Base-by-base conservation (phyloP, 2,113 vertebrate genomes). In the Oreochromis spilurus region DNA sequence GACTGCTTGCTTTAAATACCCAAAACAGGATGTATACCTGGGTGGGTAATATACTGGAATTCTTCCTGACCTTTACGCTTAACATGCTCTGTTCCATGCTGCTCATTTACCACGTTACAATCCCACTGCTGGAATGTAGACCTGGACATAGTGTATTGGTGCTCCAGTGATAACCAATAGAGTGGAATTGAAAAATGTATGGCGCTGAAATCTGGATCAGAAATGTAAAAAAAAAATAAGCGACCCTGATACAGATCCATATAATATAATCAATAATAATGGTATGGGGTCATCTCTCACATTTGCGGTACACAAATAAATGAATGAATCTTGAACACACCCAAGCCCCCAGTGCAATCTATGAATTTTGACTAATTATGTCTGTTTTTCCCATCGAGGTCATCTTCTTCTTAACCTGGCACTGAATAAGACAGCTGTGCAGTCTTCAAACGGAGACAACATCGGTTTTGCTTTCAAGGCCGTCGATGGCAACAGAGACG, bases 321-420 rank as follows among this genome's bases (percentile, higher is more conserved):
- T 58, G 1, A 58, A 58, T 58, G 55, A 16, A 29, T 57, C 55
- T 57, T 57, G 55, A 57, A 0, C 43, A 53, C 7, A 21, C 13
- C 7, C 6, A 87, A 60, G 29, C 29, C 58, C 21, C 21, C 21
- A 21, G 21, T 21, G 21, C 21, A 21, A 21, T 21, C 58, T 60
- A 60, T 60, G 29, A 62, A 62, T n/a, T 1, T n/a, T n/a, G 29
- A 34, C 29, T 34, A 34, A 62, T 62, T 62, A 34, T 60, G 9
- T 62, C 58, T 34, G 16, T 10, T 50, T 38, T 79, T 6, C 29
- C 17, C 26, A 19, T 16, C 12, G 21, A 91, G 87, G 82, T n/a
- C 0, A 24, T 5, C 21, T 72, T 81, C 7, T 84, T 9, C 9
- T 16, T 11, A 91, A 89, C 34, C 40, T 91, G 29, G 90, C 90